Evolutionary conservation across 2,113 vertebrate genomes (phyloP).

Genomic region (Ammodytes dubius): DNA sequence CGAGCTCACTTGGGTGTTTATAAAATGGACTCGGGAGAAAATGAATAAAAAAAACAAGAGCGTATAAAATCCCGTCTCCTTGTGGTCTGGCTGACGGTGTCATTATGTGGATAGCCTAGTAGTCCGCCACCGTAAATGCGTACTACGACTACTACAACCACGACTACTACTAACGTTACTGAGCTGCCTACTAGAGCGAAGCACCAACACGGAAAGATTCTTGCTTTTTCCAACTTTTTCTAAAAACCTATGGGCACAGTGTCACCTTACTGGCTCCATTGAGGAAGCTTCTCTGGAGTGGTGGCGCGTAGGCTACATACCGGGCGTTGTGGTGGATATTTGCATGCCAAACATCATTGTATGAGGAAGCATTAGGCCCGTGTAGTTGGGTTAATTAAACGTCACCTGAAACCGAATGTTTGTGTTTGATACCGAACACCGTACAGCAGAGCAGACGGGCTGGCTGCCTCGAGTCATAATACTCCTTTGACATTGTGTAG

Average conservation of each 20-base stretch:
- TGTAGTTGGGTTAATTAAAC: slow-evolving; percentile 36
- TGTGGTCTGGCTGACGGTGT: slow-evolving; percentile 50
- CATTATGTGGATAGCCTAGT: slow-evolving; percentile 45
- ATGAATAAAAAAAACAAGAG: slow-evolving; percentile 7
- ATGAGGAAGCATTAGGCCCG: slow-evolving; percentile 28
- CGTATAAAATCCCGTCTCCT: slow-evolving; percentile 22
- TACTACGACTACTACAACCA: slow-evolving; percentile 79
- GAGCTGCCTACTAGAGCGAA: slow-evolving; percentile 78
- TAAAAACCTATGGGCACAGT: not conserved
- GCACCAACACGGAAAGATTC: slow-evolving; percentile 32
- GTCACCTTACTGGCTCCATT: slow-evolving; percentile 19
- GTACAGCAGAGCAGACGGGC: slow-evolving; percentile 53
- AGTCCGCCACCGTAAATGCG: slow-evolving; percentile 62
- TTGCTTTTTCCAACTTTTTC: slow-evolving; percentile 25
- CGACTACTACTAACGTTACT: slow-evolving; percentile 70
- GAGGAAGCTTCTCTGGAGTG: slow-evolving; percentile 22
- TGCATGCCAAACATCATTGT: slow-evolving; percentile 44
- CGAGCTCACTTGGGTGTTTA: slow-evolving; percentile 3
- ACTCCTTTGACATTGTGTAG: slow-evolving; percentile 81
- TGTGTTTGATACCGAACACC: slow-evolving; percentile 63
- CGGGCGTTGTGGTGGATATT: slow-evolving; percentile 30
- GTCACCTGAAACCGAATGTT: slow-evolving; percentile 69
- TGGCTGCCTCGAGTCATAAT: slow-evolving; percentile 71
- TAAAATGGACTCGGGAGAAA: slow-evolving; percentile 24
- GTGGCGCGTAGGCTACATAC: slow-evolving; percentile 4